phyloP scores from a whole-genome alignment of 2,888 invertebrate genomes.

The Synergus japonicus region DNA sequence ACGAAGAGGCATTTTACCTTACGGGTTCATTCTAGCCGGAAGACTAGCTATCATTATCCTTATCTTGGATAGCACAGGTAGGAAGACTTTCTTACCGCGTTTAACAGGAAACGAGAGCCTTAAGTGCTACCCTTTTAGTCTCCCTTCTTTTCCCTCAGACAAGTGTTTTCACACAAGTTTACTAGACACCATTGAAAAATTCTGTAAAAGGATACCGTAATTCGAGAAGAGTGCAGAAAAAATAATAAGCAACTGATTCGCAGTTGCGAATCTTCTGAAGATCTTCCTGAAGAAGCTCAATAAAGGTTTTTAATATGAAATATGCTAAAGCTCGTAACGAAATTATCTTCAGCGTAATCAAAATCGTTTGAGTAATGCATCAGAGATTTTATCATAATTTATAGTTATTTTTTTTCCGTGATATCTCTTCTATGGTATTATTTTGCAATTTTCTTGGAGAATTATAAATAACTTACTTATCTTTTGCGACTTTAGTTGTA shows the following conservation, averaged over 20 bases:
- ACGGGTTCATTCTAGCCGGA: neutral
- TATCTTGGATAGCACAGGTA: slow-evolving; percentile 10
- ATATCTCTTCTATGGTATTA: neutral
- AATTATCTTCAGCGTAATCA: neutral
- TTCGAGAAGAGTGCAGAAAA: slow-evolving; percentile 9
- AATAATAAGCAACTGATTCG: neutral
- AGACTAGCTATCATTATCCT: slow-evolving; percentile 7
- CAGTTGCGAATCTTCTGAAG: too few relatives aligned
- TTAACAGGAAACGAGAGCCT: neutral
- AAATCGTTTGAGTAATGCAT: too few relatives aligned
- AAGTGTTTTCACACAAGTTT: slow-evolving; percentile 34
- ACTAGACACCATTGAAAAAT: slow-evolving; percentile 31
- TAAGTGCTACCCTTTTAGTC: slow-evolving; percentile 38
- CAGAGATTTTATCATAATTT: neutral
- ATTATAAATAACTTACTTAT: too few relatives aligned
- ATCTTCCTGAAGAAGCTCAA: neutral
- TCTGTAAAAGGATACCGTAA: slow-evolving; percentile 17
- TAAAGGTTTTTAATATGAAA: neutral
- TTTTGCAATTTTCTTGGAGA: too few relatives aligned
- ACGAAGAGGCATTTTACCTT: slow-evolving; percentile 13
- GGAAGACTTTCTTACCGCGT: slow-evolving; percentile 20
- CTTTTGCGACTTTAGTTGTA: neutral
- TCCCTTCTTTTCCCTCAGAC: neutral
- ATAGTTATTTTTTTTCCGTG: neutral
- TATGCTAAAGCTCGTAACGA: neutral